Percentiles rank a stretch among this genome's conserved stretches.
Evolutionary conservation across 1,140 invertebrate species (phyloP).

Genomic region (Tetranychus urticae): DNA sequence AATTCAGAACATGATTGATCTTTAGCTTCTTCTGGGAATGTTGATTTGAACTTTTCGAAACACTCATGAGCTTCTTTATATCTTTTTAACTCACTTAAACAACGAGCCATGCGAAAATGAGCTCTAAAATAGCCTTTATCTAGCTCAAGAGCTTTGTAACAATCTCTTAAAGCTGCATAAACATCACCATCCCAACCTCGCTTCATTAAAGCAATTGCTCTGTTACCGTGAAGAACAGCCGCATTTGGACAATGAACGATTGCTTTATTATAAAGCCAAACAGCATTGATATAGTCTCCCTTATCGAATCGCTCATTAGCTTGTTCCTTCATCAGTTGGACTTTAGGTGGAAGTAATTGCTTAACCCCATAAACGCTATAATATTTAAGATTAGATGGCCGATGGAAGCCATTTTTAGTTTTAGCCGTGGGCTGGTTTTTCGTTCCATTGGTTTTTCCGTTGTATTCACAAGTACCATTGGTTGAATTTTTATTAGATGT

Average conservation of each 20-base stretch:
- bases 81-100: constrained; percentile 46
- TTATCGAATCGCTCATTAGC: constrained; percentile 52
- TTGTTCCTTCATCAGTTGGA: constrained; percentile 35
- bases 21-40: constrained; percentile 38
- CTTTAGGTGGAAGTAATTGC: constrained; percentile 23
- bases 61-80: constrained; percentile 44
- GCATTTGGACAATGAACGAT: constrained; percentile 38
- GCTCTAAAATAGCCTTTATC: constrained; percentile 65
- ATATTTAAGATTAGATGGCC: not conserved
- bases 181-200: constrained; percentile 57
- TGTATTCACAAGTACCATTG: not conserved
- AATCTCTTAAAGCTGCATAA: constrained; percentile 72
- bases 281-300: constrained; percentile 42
- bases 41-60: constrained; percentile 30
- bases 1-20: constrained; percentile 38
- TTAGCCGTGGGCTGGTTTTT: not conserved
- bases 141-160: constrained; percentile 46
- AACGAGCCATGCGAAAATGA: constrained; percentile 48
- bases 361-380: not conserved
- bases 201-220: constrained; percentile 66
- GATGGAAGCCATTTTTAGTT: too few relatives aligned
- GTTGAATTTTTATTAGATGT: not conserved
- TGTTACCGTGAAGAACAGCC: constrained; percentile 56
- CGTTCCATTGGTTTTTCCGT: not conserved
- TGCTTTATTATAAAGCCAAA: constrained; percentile 54